These are phyloP conservation scores for Notolepis coatsorum DNA, from an alignment of 2,797 vertebrate genomes.

Conservation along the genomic window DNA sequence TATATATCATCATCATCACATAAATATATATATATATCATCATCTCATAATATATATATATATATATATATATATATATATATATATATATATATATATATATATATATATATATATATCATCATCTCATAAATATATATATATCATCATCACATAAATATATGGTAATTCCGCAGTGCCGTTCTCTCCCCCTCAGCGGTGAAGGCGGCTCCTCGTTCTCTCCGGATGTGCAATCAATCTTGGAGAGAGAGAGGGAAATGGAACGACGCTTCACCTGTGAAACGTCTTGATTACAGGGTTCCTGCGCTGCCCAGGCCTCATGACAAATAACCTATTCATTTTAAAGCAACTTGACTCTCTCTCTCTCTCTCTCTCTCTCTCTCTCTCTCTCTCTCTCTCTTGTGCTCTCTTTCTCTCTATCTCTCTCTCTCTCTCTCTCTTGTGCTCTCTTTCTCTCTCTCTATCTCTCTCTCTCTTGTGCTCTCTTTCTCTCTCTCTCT, in stretches of 20 bases:
- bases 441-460: neutral
- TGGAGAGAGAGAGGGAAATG: conserved; percentile 37
- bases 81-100: no score
- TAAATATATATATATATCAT: no score
- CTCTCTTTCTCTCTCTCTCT: neutral
- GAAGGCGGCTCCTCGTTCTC: neutral
- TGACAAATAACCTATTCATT: conserved; percentile 70
- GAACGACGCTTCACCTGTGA: conserved; percentile 56
- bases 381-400: neutral
- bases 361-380: conserved; percentile 12
- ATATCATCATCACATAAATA: no score
- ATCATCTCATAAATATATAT: no score
- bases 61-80: no score
- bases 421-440: neutral
- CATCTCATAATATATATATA: no score
- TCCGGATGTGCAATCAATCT: conserved; percentile 47
- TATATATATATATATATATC: no score
- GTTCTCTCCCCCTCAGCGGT: neutral
- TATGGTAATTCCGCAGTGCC: neutral
- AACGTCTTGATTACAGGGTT: conserved; percentile 66
- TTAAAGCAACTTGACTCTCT: conserved; percentile 36
- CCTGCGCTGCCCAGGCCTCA: conserved; percentile 44
- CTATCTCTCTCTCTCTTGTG: neutral
- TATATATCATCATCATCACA: no score
- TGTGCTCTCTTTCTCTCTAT: neutral